phyloP scores from a whole-genome alignment of 2,797 vertebrate genomes.

The Gorsachius magnificus region DNA sequence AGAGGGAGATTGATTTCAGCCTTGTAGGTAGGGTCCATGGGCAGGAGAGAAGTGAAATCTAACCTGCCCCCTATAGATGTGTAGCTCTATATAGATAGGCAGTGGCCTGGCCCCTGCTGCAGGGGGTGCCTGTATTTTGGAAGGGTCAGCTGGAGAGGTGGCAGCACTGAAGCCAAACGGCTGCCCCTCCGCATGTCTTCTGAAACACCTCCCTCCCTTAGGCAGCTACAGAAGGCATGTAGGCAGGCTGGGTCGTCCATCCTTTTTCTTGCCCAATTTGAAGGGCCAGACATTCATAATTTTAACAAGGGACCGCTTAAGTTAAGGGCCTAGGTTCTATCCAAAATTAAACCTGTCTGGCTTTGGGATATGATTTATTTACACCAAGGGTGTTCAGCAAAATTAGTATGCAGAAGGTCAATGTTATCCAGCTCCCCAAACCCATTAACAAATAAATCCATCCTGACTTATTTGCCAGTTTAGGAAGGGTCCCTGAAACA shows the following conservation, averaged over 20 bases:
- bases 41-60: not conserved
- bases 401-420: not conserved
- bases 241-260: not conserved
- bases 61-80: not conserved
- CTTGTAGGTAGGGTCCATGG: not conserved
- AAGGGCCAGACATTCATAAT: not conserved
- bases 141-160: not conserved
- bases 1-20: not conserved
- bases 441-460: not conserved
- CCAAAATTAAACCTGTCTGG: not conserved
- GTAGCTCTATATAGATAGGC: not conserved
- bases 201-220: not conserved
- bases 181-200: not conserved
- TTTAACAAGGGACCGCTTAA: not conserved
- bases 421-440: not conserved
- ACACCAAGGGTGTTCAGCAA: not conserved
- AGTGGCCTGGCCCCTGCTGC: not conserved
- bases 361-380: not conserved
- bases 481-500: not conserved
- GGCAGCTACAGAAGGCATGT: accelerated
- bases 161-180: accelerated
- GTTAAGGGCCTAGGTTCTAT: not conserved
- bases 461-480: not conserved
- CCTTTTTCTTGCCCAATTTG: too few species aligned
- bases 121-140: not conserved